Percentiles rank a stretch among this genome's conserved stretches.
phyloP scores from a whole-genome alignment of 2,113 vertebrate species.

The Cygnus buccinator region DNA sequence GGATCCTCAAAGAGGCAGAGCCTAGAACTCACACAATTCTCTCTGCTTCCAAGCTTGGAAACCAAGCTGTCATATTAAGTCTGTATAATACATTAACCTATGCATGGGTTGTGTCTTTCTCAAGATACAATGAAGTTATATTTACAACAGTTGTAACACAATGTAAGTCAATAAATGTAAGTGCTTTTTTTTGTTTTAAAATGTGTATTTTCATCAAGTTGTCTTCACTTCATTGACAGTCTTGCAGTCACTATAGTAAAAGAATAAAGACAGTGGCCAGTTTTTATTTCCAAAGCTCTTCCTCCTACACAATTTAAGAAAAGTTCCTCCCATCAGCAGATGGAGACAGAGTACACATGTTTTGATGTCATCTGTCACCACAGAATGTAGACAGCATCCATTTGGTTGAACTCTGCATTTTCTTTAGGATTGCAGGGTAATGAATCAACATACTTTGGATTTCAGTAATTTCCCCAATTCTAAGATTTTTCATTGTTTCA shows the following conservation, averaged over 20 bases:
- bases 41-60: not conserved
- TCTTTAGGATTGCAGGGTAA: not conserved
- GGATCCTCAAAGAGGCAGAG: not conserved
- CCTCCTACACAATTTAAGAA: not conserved
- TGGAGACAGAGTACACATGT: constrained; percentile 66
- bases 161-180: not conserved
- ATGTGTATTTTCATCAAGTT: not conserved
- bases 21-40: not conserved
- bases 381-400: not conserved
- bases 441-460: not conserved
- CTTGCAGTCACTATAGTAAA: not conserved
- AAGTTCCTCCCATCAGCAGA: constrained; percentile 59
- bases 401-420: not conserved
- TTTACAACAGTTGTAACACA: not conserved
- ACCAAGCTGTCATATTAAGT: not conserved
- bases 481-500: not conserved
- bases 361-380: constrained; percentile 26
- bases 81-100: not conserved
- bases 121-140: not conserved
- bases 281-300: not conserved
- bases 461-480: not conserved
- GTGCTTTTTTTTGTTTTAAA: not conserved
- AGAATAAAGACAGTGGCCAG: not conserved
- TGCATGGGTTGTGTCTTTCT: not conserved
- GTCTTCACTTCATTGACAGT: not conserved